Evolutionary conservation across 1,140 invertebrate species (phyloP), one percentile per base, ranked within the genome.

Genomic region (Varroa destructor): DNA sequence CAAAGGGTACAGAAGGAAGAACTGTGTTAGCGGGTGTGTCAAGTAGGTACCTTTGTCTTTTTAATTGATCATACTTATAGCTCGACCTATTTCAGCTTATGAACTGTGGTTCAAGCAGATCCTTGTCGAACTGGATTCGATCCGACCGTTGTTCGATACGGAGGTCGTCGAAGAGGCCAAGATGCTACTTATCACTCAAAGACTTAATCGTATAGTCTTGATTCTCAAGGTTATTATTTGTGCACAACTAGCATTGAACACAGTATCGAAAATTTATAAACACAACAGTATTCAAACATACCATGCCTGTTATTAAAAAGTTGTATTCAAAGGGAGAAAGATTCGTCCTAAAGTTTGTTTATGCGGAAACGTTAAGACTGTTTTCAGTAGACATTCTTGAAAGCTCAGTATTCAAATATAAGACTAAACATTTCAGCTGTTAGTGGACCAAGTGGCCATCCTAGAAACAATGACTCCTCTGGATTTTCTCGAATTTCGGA

Each of bases 21-120:
- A 25, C 25, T 25, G 25, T 25, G 25, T 25, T 25, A 25, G 25
- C 25, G 25, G 25, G 25, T 25, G 25, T 25, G 25, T 25, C 25
- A 25, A 25, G 25, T 25, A 25, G 25, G 25, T 25, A 25, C 25
- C 25, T 25, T 25, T 25, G 25, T 25, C 25, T 25, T 25, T 25
- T 25, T 25, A 25, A 25, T 25, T 25, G 25, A 25, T 25, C 25
- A 25, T 25, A 25, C 25, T 25, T 25, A 25, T 25, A 25, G 25
- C 25, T 25, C 25, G 25, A 25, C 46, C 4, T 72, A 55, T 83
- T 83, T 73, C 82, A 97, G 94, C 93, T 0, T 98, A 98, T 80
- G 96, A 99, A 80, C 82, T 99, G 14, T 99, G 96, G 96, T 99
- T 99, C 83, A 98, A 98, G 80, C 95, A 99, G 83, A 96, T 99